Evolutionary conservation across 2,797 vertebrate genomes (phyloP).

Genomic region (Chelonia mydas): DNA sequence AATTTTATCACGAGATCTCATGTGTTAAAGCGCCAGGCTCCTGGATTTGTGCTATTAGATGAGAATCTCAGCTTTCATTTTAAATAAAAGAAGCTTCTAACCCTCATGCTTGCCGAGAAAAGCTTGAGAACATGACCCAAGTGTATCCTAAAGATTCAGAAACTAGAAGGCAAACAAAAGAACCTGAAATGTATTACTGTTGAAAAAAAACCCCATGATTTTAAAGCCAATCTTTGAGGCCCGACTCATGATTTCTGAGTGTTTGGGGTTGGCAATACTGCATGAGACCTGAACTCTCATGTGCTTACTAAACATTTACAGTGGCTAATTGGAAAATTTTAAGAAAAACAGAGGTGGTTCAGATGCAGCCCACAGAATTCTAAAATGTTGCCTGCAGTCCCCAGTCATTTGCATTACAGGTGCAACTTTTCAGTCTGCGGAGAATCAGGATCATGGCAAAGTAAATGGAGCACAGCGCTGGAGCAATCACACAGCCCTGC

Average conservation of each 20-base stretch:
- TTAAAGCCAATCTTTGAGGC: not conserved
- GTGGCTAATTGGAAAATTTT: not conserved
- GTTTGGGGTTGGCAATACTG: not conserved
- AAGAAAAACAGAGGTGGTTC: not conserved
- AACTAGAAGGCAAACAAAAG: not conserved
- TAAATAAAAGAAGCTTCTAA: not conserved
- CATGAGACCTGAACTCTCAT: not conserved
- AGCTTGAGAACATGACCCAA: not conserved
- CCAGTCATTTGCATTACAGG: not conserved
- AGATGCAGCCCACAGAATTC: not conserved
- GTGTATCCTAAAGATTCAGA: not conserved
- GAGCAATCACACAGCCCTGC: no score
- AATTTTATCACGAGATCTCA: not conserved
- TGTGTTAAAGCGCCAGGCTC: not conserved
- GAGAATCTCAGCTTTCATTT: not conserved
- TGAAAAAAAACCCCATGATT: not conserved
- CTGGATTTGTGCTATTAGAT: accelerated
- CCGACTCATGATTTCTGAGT: not conserved
- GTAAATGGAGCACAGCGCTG: no score
- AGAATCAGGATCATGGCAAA: no score
- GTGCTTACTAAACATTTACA: not conserved
- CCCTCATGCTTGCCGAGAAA: not conserved
- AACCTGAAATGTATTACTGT: not conserved
- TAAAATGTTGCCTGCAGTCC: not conserved
- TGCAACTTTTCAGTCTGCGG: not conserved